phyloP scores from a whole-genome alignment of 2,113 vertebrate genomes.

The Pogona vitticeps region DNA sequence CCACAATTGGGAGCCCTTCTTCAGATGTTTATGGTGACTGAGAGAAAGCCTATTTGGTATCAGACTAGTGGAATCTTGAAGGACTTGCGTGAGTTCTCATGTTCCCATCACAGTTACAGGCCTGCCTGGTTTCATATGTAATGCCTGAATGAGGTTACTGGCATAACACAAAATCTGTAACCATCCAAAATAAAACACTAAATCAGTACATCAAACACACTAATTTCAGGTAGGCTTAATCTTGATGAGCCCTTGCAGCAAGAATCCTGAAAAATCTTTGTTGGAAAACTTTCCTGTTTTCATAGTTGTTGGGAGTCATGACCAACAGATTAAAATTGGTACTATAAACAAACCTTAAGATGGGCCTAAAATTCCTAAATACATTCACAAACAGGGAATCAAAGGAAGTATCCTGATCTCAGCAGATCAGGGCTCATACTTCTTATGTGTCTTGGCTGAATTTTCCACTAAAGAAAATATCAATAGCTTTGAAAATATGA shows the following conservation, averaged over 20 bases:
- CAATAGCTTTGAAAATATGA: neutral
- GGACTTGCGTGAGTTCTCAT: too few relatives aligned
- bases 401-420: neutral
- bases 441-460: neutral
- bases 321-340: neutral
- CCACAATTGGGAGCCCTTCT: too few relatives aligned
- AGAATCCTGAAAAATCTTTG: neutral
- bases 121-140: too few relatives aligned
- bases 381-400: neutral
- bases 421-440: neutral
- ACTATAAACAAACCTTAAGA: neutral
- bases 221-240: neutral
- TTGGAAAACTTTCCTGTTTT: neutral
- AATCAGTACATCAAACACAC: neutral
- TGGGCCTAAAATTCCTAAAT: neutral
- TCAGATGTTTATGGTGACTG: too few relatives aligned
- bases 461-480: neutral
- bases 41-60: too few relatives aligned
- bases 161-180: conserved; percentile 33
- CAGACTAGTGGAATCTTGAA: too few relatives aligned
- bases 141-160: too few relatives aligned
- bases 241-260: neutral
- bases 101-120: too few relatives aligned
- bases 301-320: neutral
- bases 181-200: conserved; percentile 22